Base-by-base conservation (phyloP, 2,113 vertebrate genomes). In the Dicaeum eximium region DNA sequence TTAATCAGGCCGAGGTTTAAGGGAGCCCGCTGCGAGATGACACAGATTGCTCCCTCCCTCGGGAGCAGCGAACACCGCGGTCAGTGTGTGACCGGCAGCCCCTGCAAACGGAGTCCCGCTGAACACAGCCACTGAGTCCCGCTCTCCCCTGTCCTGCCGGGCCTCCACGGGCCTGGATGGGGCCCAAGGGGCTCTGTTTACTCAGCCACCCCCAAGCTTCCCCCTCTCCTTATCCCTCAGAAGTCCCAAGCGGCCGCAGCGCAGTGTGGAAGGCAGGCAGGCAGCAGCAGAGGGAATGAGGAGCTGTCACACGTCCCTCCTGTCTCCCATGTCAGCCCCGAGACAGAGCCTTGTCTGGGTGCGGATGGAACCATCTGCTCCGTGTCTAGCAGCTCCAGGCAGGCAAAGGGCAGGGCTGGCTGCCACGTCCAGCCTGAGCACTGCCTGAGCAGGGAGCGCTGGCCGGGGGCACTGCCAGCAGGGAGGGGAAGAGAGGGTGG, bases 1-100 rank as follows among this genome's bases (percentile, higher is more conserved):
- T 94, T 97, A 92, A 96, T 95, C 94, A 96, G 92, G 92, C 64
- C 4, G 64, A 88, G 95, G 67, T 95, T 91, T 88, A 88, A 92
- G 88, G 93, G 77, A 92, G 78, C 93, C 93, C 1, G 56, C 93
- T 96, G 93, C 74, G 94, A 95, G 92, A 77, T 95, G 94, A 95
- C 95, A 96, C 92, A 96, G 95, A 95, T 96, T 92, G 81, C 50
- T 90, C 35, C 50, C 42, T 95, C 78, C 73, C 84, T 64, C 10
- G 11, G 94, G 94, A 92, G 92, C 65, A 8, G 70, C 14, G 0
- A 91, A 10, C 90, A 24, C 62, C 50, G 10, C 3, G 19, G 89
- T 54, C 92, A 75, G 50, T 75, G 77, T 80, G 93, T 15, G 75
- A 80, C 74, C 33, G 14, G 81, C 87, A 88, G 25, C 56, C 65